Percentiles rank a stretch among this genome's conserved stretches.
Evolutionary conservation across 2,113 vertebrate species (phyloP).

Genomic region (Callipepla californica): DNA sequence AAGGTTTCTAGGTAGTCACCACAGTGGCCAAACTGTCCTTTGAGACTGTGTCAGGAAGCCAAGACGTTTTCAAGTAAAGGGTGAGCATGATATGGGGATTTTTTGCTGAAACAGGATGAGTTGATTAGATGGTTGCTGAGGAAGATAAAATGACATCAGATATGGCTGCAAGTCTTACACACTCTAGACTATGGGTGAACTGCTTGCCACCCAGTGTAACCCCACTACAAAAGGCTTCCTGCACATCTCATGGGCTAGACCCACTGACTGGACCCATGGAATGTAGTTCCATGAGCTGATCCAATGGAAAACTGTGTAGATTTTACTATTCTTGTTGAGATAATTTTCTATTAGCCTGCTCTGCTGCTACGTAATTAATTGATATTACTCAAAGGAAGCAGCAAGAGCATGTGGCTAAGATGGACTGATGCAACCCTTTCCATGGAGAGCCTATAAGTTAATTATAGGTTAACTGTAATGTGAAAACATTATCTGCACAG

Average conservation of each 20-base stretch:
- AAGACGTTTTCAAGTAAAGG: neutral
- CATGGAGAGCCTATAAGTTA: neutral
- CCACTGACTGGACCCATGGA: neutral
- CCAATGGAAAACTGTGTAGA: neutral
- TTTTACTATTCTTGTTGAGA: neutral
- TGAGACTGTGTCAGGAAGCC: fast-evolving
- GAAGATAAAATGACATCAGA: neutral
- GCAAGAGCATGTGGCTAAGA: neutral
- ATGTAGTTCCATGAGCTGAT: neutral
- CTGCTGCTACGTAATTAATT: conserved; percentile 21
- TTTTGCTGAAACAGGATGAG: neutral
- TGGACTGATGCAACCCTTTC: neutral
- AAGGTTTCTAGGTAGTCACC: neutral
- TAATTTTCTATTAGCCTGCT: conserved; percentile 18
- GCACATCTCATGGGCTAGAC: fast-evolving
- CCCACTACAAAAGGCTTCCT: neutral
- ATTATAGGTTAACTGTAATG: neutral
- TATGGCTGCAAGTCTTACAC: neutral
- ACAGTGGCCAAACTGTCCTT: neutral
- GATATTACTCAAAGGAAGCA: conserved; percentile 10
- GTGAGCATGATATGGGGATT: neutral
- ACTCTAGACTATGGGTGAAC: neutral
- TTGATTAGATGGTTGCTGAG: neutral
- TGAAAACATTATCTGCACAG: neutral
- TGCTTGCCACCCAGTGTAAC: neutral